A percentile compares a stretch with the other conserved stretches of the same genome.
phyloP scores from a whole-genome alignment of 2,888 invertebrate genomes.

The Troides helena region DNA sequence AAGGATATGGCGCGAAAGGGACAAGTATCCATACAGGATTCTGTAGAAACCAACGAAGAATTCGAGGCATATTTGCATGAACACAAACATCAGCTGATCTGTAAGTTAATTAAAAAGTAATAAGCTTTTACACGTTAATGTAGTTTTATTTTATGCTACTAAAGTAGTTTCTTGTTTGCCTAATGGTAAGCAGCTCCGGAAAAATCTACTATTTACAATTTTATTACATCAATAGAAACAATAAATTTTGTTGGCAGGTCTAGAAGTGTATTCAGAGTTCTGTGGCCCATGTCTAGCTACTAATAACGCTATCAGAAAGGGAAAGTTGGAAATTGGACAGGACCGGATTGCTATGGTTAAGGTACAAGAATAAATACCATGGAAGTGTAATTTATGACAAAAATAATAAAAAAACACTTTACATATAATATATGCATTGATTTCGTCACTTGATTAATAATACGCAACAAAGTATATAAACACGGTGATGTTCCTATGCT shows the following conservation, averaged over 20 bases:
- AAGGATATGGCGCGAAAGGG: constrained; percentile 66
- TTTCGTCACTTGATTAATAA: neutral
- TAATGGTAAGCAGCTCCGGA: no score
- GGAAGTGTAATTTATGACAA: no score
- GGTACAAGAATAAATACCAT: constrained; percentile 40
- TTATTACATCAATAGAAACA: no score
- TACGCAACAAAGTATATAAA: neutral
- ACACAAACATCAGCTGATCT: constrained; percentile 56
- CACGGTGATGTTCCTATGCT: no score
- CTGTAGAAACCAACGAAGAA: constrained; percentile 60
- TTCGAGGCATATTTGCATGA: constrained; percentile 49
- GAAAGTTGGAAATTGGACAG: constrained; percentile 85
- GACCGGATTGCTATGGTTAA: constrained; percentile 82
- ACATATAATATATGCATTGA: no score
- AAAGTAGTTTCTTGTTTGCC: no score
- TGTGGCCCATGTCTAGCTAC: constrained; percentile 84
- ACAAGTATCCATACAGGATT: constrained; percentile 64
- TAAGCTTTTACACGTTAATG: no score
- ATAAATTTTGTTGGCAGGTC: constrained; percentile 44
- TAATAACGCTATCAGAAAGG: constrained; percentile 81
- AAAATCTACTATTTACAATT: no score
- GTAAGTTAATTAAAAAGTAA: constrained; percentile 45
- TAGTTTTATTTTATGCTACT: no score
- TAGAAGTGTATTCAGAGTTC: constrained; percentile 86
- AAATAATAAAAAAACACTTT: no score